Base-by-base conservation (phyloP, 64 coral and sea anemone species). In the Hydrozoanthus tunicans region DNA sequence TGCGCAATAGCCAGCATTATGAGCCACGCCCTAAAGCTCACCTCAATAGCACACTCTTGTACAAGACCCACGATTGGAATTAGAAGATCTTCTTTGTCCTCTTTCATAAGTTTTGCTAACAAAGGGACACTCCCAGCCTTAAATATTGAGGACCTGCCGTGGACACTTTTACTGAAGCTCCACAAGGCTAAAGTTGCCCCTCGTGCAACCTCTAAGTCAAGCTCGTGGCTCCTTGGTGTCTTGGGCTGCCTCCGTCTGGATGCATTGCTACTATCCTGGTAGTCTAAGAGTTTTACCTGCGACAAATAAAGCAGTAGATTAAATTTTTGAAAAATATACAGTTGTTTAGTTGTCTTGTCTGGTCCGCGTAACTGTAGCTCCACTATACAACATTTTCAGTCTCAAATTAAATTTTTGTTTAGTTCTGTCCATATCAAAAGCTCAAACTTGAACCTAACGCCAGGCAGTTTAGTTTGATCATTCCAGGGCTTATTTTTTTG, bases 31-130 rank as follows among this genome's bases (percentile, higher is more conserved):
- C 53, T 52, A 5, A 53, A 76, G 4, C 81, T 72, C 52, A 98
- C 93, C 93, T 95, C 96, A 8, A 95, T 80, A 51, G 93, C 93
- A 62, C 96, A 98, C 55, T 98, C 96, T 68, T 98, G 96, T 27
- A 93, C 86, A 3, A 98, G 80, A 12, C 96, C 96, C 3, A 95
- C 75, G 10, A 98, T 79, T 7, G 96, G 96, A 61, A 98, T 91
- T 59, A 98, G 91, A 12, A 98, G 81, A 26, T 98, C 96, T 17
- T 98, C 93, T 82, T 91, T 91, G 56, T 95, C 86, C 64, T 95
- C 27, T 26, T 77, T 81, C n/a, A 95, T 74, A 3, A 98, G 93
- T 55, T 72, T 93, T 43, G 96, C 93, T 14, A 98, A 82, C 2
- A 95, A 57, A 63, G 96, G 96, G n/a, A 98, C 93, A 73, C 93